A percentile compares a stretch with the other conserved stretches of the same genome.
These are phyloP conservation scores for Neoaliturus tenellus DNA, from an alignment of 2,888 invertebrate genomes.

Conservation along the genomic window DNA sequence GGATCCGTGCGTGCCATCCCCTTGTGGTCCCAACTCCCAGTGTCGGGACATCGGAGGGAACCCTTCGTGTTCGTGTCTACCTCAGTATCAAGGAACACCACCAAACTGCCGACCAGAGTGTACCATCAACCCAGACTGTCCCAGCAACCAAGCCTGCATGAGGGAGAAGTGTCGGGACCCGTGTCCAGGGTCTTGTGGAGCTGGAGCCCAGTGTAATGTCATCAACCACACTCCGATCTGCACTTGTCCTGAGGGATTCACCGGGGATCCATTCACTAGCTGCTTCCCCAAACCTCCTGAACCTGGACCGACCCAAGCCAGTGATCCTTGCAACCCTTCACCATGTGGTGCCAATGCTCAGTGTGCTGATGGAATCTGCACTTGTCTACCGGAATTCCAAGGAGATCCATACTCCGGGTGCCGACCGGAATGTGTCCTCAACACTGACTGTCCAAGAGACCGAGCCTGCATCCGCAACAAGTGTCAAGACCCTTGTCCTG, in stretches of 20 bases:
- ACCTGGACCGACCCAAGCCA: conserved; percentile 67
- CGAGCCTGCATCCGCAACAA: conserved; percentile 84
- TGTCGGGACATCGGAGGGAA: conserved; percentile 69
- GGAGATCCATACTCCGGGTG: conserved; percentile 76
- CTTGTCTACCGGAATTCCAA: conserved; percentile 64
- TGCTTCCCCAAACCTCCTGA: conserved; percentile 74
- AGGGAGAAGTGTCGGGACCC: conserved; percentile 71
- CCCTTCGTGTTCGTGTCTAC: conserved; percentile 71
- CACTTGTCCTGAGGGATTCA: conserved; percentile 75
- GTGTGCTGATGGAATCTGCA: conserved; percentile 72
- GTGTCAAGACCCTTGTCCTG: conserved; percentile 87
- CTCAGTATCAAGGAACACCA: conserved; percentile 69
- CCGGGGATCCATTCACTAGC: conserved; percentile 73
- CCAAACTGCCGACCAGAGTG: conserved; percentile 70
- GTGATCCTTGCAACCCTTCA: conserved; percentile 78
- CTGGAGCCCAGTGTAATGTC: conserved; percentile 71
- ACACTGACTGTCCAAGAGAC: conserved; percentile 82
- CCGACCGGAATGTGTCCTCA: conserved; percentile 88
- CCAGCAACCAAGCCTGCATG: conserved; percentile 70
- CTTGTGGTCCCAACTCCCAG: conserved; percentile 80
- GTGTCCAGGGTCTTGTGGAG: conserved; percentile 70
- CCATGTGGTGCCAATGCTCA: conserved; percentile 84
- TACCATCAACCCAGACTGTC: conserved; percentile 69
- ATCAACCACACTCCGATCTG: conserved; percentile 73
- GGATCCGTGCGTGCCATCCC: conserved; percentile 83